Evolutionary conservation across 2,888 invertebrate genomes (phyloP), one percentile per base, ranked within the genome.

Genomic region (Ichneumon xanthorius): DNA sequence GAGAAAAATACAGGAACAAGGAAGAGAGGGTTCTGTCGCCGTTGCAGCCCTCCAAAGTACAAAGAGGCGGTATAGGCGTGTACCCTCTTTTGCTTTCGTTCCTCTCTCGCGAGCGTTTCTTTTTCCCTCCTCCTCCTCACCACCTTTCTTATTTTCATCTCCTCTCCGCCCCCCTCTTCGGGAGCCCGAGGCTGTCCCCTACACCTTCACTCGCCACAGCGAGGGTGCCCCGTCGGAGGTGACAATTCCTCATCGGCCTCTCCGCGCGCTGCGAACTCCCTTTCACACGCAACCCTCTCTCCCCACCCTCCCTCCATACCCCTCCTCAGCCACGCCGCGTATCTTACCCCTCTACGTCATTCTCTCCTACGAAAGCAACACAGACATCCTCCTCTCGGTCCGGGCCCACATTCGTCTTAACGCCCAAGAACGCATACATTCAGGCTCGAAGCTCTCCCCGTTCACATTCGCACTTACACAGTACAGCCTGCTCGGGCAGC

Each of bases 241-340:
- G 92, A 92, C 92, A 92, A 92, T 92, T 92, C 91, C 90, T 92
- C 92, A 91, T 92, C 90, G 90, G 89, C 91, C 90, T 90, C 88
- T 70, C 48, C 89, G 88, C 88, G 88, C 90, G 40, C 40, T 3
- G 40, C 40, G 11, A 86, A 90, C 91, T 89, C 88, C 91, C 91
- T 90, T 92, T 81, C 87, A 79, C 89, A 91, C 92, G 91, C 92
- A 33, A 68, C 22, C 40, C n/a, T 33, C 22, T 45, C 33, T 72
- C 63, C 4, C 58, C 72, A 30, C 70, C 58, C 71, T 55, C 26
- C 53, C 53, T 61, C 72, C 48, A 48, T 37, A 71, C 80, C 71
- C 26, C 58, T 22, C 50, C 11, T 30, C 68, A 11, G 22, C 22
- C 7, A 1, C 19, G 58, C 58, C 48, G 33, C 70, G 53, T 40